A percentile compares a stretch with the other conserved stretches of the same genome.
These are phyloP conservation scores for Eilema depressum DNA, from an alignment of 2,888 invertebrate genomes.

Conservation along the genomic window DNA sequence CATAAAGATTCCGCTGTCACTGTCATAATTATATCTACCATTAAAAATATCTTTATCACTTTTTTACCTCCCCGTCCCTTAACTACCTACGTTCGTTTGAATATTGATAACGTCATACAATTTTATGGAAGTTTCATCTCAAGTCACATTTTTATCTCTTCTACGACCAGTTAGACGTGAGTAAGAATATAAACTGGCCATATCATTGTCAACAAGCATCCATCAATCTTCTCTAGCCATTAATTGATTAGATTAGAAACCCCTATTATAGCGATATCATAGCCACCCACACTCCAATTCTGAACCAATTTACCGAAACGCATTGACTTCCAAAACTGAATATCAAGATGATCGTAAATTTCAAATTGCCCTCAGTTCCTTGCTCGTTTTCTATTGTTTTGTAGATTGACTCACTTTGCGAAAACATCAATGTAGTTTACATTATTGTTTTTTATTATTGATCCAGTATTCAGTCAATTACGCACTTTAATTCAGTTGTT, in stretches of 20 bases:
- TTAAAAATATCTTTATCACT: neutral
- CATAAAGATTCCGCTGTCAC: neutral
- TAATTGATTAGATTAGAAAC: conserved; percentile 77
- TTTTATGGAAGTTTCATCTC: conserved; percentile 31
- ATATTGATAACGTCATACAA: neutral
- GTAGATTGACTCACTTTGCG: neutral
- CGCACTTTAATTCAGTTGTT: conserved; percentile 53
- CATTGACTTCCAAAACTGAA: conserved; percentile 38
- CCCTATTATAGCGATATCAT: conserved; percentile 69
- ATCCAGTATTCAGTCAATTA: neutral
- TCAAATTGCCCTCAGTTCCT: conserved; percentile 15
- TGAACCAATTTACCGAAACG: conserved; percentile 33
- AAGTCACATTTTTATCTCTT: conserved; percentile 59
- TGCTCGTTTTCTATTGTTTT: conserved; percentile 24
- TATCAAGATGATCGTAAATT: conserved; percentile 17
- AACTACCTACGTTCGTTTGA: neutral
- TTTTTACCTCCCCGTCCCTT: neutral
- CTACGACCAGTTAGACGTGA: conserved; percentile 38
- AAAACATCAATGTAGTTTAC: conserved; percentile 16
- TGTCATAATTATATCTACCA: neutral
- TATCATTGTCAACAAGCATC: conserved; percentile 65
- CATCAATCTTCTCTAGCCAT: conserved; percentile 78
- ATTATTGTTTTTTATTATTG: conserved; percentile 10
- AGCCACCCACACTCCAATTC: conserved; percentile 65
- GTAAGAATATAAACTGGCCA: conserved; percentile 62